Base-by-base conservation (phyloP, 1,140 invertebrate species). In the Aphelinus atriplicis region DNA sequence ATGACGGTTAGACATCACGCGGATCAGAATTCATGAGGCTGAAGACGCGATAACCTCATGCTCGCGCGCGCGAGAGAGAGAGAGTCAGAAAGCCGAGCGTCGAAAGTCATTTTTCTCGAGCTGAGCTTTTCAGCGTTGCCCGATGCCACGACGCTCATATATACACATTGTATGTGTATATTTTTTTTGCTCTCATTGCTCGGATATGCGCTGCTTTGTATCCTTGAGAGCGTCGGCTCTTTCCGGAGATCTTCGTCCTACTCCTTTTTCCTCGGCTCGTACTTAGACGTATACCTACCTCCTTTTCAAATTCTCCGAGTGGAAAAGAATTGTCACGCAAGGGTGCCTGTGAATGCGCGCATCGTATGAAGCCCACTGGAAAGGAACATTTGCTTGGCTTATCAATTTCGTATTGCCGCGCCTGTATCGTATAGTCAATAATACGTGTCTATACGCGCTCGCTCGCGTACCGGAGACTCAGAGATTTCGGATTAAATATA, bases 101-200 rank as follows among this genome's bases (percentile, higher is more conserved):
- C 1, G 6, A 69, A 69, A 69, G 55, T 60, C 46, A 69, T 69
- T 69, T 68, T 68, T 57, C 42, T 1, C 26, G 6, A 3, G 3
- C 3, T 3, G 56, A 57, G 56, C 10, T n/a, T 57, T 57, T 57
- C 56, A 57, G 6, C 10, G 47, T 7, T 3, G 46, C 3, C n/a
- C 43, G 50, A 42, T 26, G 42, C 9, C 26, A 9, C 26, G 26
- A 26, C 26, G 26, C 26, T 26, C 26, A 26, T 26, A 26, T 26
- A 26, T 26, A 26, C 26, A 26, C 26, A 26, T 26, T 26, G 26
- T 26, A 26, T 67, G 45, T 46, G 62, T 55, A 51, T 62, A 62
- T 73, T 73, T 73, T 67, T 26, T 26, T 26, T 26, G 26, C 26
- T 26, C 26, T 67, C 64, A 61, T 67, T 47, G 47, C 56, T 67